Conservation (phyloP, 2,888 invertebrate species). For the Polymixis lichenea region DNA sequence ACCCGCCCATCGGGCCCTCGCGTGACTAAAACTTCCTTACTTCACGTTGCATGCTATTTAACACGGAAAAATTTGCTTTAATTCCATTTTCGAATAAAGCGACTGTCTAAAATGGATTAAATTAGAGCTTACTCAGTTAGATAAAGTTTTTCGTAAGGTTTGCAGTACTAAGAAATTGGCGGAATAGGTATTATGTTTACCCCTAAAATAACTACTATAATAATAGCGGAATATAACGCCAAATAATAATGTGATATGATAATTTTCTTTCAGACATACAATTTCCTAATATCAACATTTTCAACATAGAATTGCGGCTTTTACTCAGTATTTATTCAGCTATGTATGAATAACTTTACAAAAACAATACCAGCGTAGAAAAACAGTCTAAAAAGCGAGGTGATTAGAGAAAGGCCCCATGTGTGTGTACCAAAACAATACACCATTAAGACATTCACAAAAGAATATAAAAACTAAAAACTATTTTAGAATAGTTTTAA, state of each 20-base stretch:
- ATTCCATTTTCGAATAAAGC: conserved; percentile 58
- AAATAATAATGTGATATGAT: neutral
- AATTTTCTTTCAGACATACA: neutral
- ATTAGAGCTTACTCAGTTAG: conserved; percentile 34
- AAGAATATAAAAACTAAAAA: conserved; percentile 26
- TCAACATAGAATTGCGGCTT: neutral
- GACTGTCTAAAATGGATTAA: conserved; percentile 47
- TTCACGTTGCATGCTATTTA: conserved; percentile 65
- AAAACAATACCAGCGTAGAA: neutral
- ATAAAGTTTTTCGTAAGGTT: conserved; percentile 1
- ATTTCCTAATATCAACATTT: neutral
- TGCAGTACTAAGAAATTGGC: too few relatives aligned
- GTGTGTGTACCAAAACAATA: conserved; percentile 20
- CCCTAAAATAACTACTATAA: neutral
- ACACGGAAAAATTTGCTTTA: conserved; percentile 57
- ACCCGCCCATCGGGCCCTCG: conserved; percentile 63
- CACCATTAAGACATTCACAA: conserved; percentile 17
- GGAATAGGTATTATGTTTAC: too few relatives aligned
- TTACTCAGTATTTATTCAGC: neutral
- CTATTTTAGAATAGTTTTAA: conserved; percentile 43
- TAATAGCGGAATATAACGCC: too few relatives aligned
- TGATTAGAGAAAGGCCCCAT: conserved; percentile 21
- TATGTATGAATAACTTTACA: neutral
- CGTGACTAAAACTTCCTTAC: conserved; percentile 56
- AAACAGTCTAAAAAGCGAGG: neutral